phyloP scores from a whole-genome alignment of 2,888 invertebrate species.

The Macrophya alboannulata region DNA sequence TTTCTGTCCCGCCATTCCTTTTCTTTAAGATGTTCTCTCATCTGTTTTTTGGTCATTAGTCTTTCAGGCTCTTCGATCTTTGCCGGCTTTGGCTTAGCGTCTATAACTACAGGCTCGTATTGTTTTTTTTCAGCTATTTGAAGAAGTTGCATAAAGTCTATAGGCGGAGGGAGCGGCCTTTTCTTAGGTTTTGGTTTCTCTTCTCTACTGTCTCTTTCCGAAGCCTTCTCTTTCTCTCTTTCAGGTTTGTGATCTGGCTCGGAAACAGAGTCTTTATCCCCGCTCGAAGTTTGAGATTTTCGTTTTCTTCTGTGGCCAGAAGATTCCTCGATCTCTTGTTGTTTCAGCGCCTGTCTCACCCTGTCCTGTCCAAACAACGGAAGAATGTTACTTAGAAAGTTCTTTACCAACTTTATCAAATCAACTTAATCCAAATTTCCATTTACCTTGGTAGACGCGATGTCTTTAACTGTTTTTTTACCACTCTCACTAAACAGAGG shows the following conservation, averaged over 20 bases:
- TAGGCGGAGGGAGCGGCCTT: slow-evolving; percentile 85
- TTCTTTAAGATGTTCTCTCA: slow-evolving; percentile 88
- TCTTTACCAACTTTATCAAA: background rate
- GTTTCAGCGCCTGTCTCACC: slow-evolving; percentile 88
- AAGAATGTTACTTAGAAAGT: background rate
- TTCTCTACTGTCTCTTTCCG: slow-evolving; percentile 74
- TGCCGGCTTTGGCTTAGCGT: slow-evolving; percentile 78
- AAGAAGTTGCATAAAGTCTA: slow-evolving; percentile 90
- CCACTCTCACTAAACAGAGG: slow-evolving; percentile 83
- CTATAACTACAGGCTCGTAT: slow-evolving; percentile 87
- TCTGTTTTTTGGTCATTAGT: slow-evolving; percentile 91
- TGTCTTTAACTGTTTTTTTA: slow-evolving; percentile 81
- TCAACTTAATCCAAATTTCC: background rate
- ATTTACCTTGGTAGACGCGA: slow-evolving; percentile 80
- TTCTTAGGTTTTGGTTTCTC: slow-evolving; percentile 84
- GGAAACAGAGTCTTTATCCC: slow-evolving; percentile 71
- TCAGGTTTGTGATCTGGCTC: slow-evolving; percentile 78
- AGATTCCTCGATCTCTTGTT: slow-evolving; percentile 88
- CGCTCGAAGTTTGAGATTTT: slow-evolving; percentile 72
- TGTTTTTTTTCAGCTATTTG: slow-evolving; percentile 93
- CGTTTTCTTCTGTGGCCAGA: slow-evolving; percentile 86
- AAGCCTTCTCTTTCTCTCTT: slow-evolving; percentile 75
- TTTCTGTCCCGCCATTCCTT: slow-evolving; percentile 84
- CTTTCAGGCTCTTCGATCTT: slow-evolving; percentile 84
- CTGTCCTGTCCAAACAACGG: slow-evolving; percentile 80